Base-by-base conservation (phyloP, 1,140 invertebrate genomes). In the Matsumurasca onukii region DNA sequence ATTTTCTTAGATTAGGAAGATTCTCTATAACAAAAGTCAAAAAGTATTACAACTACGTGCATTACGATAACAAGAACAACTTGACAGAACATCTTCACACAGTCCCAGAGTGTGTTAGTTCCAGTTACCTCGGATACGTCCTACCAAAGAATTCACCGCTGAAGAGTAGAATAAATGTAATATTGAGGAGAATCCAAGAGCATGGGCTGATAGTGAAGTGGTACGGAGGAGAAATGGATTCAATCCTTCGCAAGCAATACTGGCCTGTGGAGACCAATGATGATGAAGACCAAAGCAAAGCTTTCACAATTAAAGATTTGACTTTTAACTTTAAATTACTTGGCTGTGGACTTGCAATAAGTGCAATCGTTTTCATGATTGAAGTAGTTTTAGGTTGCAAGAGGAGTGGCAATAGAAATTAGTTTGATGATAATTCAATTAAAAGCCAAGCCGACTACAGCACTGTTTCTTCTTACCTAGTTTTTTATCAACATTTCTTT, bases 71-170 rank as follows among this genome's bases (percentile, higher is more conserved):
- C 17, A 59, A 29, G 30, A 27, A 27, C 2, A 59, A 59, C 25
- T 27, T 29, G 5, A 59, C 55, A 27, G 55, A 59, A 24, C 30
- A 27, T 29, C 55, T 59, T 13, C 55, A 59, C 25, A 59, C 22
- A 27, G 55, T 59, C n/a, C 22, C 22, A 59, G 55, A 59, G 25
- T 59, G 55, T n/a, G 30, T 59, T 13, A 59, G 25, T 22, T 27
- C 55, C 5, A 27, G 30, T 29, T 59, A 5, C n/a, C 55, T 59
- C 15, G 55, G 24, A 5, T 59, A 59, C 30, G 55, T 59, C 3
- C 24, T 59, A 2, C 55, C 55, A 29, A 27, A n/a, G 24, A 27
- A 59, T 29, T 59, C 55, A 5, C 55, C 55, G 12, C 30, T 59
- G 5, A 5, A 27, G 3, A 27, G 9, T 5, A 59, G 24, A 5